Conservation (phyloP, 1,140 invertebrate species). For the Leptoteleia sp. region DNA sequence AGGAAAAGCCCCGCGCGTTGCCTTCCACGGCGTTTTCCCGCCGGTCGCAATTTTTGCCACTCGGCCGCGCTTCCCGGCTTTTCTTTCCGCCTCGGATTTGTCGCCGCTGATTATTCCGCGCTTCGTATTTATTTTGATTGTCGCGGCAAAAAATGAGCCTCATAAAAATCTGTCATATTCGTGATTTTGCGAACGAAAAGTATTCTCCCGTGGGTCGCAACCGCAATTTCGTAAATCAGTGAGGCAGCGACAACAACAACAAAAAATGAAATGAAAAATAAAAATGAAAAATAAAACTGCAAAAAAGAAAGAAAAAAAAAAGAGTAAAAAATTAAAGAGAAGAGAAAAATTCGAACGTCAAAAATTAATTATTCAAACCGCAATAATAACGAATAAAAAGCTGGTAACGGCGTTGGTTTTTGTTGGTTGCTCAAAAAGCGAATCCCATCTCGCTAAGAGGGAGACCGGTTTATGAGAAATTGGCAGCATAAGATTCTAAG, state of each 20-base stretch:
- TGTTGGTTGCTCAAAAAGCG: constrained; percentile 45
- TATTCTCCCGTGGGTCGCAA: constrained; percentile 49
- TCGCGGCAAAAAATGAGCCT: constrained; percentile 49
- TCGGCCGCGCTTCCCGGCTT: too few relatives aligned
- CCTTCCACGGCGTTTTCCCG: too few relatives aligned
- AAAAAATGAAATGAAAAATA: too few relatives aligned
- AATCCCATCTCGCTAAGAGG: constrained; percentile 43
- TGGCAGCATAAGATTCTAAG: constrained; percentile 67
- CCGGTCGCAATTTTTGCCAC: too few relatives aligned
- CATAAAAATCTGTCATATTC: constrained; percentile 64
- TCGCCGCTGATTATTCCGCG: constrained; percentile 7
- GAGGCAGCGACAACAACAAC: too few relatives aligned
- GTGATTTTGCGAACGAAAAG: constrained; percentile 54
- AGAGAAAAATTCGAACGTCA: constrained; percentile 38
- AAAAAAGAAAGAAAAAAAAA: too few relatives aligned
- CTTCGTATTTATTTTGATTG: constrained; percentile 40
- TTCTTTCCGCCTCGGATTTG: too few relatives aligned
- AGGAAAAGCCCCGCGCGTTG: constrained; percentile 28
- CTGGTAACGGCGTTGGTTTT: constrained; percentile 28
- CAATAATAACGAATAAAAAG: constrained; percentile 64
- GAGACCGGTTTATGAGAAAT: constrained; percentile 69
- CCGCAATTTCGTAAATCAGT: constrained; percentile 65
- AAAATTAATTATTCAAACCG: constrained; percentile 64
- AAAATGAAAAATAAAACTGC: constrained; percentile 38
- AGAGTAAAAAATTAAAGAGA: too few relatives aligned